Base-by-base conservation (phyloP, 2,888 invertebrate genomes). In the Clunio marinus region DNA sequence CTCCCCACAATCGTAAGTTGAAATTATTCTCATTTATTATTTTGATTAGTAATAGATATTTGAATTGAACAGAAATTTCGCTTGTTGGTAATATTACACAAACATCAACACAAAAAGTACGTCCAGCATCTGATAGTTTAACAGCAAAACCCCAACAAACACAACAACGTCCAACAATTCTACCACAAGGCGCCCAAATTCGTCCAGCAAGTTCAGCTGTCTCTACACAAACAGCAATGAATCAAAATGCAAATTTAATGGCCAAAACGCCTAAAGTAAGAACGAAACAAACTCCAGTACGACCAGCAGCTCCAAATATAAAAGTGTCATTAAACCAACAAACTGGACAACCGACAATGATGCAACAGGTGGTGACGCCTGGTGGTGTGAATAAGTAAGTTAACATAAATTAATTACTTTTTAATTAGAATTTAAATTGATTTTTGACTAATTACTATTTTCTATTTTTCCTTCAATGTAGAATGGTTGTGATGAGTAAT, bases 161-260 rank as follows among this genome's bases (percentile, higher is more conserved):
- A 20, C 73, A 72, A 22, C 71, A 75, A 68, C 74, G 77, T 5
- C 71, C 74, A 7, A 75, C 80, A 15, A 87, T 89, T 68, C 75
- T 88, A 71, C 88, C 89, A 0, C 82, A 84, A 73, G 80, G 83
- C 63, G 72, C 76, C 7, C 84, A 83, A 72, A 86, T 89, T 71
- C 82, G 92, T 62, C 91, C 92, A 0, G 89, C 82, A 2, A 88
- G 90, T 72, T 91, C 91, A 0, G n/a, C n/a, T n/a, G 92, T 93
- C 10, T 91, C 92, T 4, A 93, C 93, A 0, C 93, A 93, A 78
- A 93, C 93, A 0, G 78, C 77, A 70, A 80, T 82, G 1, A 78
- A 78, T 70, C 78, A 78, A 70, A 78, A 79, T 70, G 77, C 75
- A 69, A 71, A 78, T 62, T 73, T 79, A 2, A 77, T 80, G 68